Conservation (phyloP, 2,113 vertebrate genomes). For the Eclectus roratus region DNA sequence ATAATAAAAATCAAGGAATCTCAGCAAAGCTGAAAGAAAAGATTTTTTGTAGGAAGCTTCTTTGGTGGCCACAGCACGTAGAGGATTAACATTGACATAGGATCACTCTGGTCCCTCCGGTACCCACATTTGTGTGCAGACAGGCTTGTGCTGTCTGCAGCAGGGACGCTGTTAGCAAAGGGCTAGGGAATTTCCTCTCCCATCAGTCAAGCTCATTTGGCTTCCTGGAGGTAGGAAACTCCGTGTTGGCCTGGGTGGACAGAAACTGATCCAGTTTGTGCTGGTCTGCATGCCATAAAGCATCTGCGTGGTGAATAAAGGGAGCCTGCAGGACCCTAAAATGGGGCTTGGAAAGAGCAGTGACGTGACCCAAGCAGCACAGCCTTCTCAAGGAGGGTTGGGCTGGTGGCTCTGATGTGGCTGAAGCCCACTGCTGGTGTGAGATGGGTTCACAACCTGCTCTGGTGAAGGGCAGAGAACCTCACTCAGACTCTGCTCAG, state of each 20-base stretch:
- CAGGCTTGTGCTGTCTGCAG: neutral
- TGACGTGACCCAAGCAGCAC: rapidly evolving
- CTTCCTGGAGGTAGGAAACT: neutral
- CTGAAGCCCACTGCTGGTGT: neutral
- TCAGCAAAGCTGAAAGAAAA: neutral
- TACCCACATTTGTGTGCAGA: neutral
- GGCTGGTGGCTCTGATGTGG: neutral
- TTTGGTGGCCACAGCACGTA: neutral
- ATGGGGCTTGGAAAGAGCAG: neutral
- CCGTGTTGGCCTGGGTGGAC: neutral
- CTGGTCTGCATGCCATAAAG: neutral
- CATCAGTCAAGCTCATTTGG: neutral
- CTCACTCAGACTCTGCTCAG: neutral
- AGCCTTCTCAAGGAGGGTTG: neutral
- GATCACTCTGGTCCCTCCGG: rapidly evolving
- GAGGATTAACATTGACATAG: neutral
- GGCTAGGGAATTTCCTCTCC: neutral
- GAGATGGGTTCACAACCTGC: neutral
- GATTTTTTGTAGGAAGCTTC: neutral
- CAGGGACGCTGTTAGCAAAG: neutral
- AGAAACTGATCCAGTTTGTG: neutral
- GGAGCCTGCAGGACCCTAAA: neutral
- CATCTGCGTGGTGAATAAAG: neutral
- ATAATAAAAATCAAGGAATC: neutral
- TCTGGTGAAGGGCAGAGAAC: neutral